phyloP scores from a whole-genome alignment of 1,140 invertebrate species.

The Drosophila arizonae region DNA sequence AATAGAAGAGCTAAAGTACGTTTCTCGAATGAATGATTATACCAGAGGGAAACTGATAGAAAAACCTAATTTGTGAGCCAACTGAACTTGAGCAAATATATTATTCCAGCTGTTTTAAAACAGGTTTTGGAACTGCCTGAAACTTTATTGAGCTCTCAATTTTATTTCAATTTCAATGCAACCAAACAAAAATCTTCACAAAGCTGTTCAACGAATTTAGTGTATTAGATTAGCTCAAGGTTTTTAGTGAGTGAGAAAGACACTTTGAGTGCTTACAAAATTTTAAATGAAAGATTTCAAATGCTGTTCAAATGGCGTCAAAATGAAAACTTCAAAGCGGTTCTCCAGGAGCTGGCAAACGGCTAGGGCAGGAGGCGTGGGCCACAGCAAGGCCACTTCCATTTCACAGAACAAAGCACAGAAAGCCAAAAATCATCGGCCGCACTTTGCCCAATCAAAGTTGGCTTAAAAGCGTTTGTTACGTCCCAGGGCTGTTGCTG shows the following conservation, averaged over 20 bases:
- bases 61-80: too few relatives aligned
- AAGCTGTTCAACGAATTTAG: neutral
- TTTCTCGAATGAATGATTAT: too few relatives aligned
- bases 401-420: conserved; percentile 22
- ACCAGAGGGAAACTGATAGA: too few relatives aligned
- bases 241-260: conserved; percentile 19
- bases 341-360: neutral
- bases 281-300: neutral
- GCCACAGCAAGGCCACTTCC: conserved; percentile 14
- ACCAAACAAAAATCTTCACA: neutral
- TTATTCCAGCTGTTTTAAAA: too few relatives aligned
- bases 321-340: conserved; percentile 45
- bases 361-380: neutral
- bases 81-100: too few relatives aligned
- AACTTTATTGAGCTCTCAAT: neutral
- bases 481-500: conserved; percentile 5
- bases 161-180: neutral
- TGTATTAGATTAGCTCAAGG: conserved; percentile 1
- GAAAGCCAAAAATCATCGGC: conserved; percentile 31
- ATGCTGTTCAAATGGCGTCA: conserved; percentile 25
- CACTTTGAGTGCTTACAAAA: conserved; percentile 9
- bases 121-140: too few relatives aligned
- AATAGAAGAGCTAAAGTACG: too few relatives aligned
- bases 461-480: conserved; percentile 25
- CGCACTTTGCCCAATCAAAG: conserved; percentile 36